Evolutionary conservation across 2,113 vertebrate genomes (phyloP).

Genomic region (Neopipo cinnamomea): DNA sequence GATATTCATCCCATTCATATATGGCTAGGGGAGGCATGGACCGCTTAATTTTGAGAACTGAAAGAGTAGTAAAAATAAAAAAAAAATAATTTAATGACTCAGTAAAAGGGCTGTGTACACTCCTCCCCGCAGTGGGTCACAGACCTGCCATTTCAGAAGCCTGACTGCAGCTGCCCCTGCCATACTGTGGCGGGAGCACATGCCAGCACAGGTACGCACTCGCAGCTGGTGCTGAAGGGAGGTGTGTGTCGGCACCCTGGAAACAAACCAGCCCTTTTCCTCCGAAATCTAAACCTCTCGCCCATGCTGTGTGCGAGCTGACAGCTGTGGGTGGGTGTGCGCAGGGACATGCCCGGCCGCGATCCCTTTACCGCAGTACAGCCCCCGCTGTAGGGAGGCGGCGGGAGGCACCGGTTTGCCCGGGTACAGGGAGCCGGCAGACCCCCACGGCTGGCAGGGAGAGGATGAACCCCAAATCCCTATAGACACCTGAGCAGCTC

Average conservation of each 20-base stretch:
- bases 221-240: background rate
- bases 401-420: background rate
- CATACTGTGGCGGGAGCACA: background rate
- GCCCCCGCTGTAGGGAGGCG: background rate
- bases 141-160: background rate
- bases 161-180: background rate
- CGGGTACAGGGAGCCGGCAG: background rate
- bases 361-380: background rate
- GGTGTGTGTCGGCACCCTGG: background rate
- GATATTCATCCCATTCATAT: background rate
- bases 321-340: background rate
- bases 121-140: background rate
- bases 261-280: background rate
- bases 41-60: background rate
- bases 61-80: background rate
- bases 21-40: fast-evolving
- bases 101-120: background rate
- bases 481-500: fast-evolving
- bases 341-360: background rate
- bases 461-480: background rate
- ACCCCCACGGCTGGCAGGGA: background rate
- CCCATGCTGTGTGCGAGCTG: background rate
- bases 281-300: background rate
- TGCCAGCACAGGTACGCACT: background rate
- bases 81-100: background rate